Evolutionary conservation across 2,888 invertebrate genomes (phyloP), one percentile per base, ranked within the genome.

Genomic region (Platerodrilus igneus): DNA sequence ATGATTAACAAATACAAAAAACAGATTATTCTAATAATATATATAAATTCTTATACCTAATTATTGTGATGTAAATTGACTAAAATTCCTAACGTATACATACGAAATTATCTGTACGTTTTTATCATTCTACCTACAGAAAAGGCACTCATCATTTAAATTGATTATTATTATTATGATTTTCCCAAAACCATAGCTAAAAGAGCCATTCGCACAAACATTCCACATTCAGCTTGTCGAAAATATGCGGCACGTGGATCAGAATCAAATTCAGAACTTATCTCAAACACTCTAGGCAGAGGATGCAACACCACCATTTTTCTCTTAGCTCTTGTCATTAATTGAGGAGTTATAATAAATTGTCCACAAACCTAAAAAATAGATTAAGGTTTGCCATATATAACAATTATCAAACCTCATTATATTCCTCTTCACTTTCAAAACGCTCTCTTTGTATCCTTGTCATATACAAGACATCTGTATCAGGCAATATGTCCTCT

Each of bases 181-280:
- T 57, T 67, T 32, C 90, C 91, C 8, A 93, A 76, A 2, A 95
- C 85, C 80, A 92, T 87, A 1, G 94, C 85, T 10, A 99, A 72
- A 2, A 99, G 72, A 0, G 99, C 96, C 99, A 99, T 99, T 33
- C 99, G 79, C 10, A 99, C 91, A 62, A 91, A 99, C 85, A 99
- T 89, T 47, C 99, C 99, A 62, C 91, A 89, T 66, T 96, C 94
- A 0, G 94, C 95, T 71, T 99, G 99, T 11, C 97, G 77, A 77
- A 99, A 99, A 70, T 99, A 99, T 0, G 96, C 97, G 0, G 99
- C 97, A 31, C 99, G 76, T 0, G 94, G 92, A 70, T 99, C 99
- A 0, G 83, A 83, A 70, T 99, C 99, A 56, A 99, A 89, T 53
- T 94, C 91, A 0, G 87, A 76, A 52, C 92, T 92, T 53, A 99